Conservation (phyloP, 2,797 vertebrate species). For the Lepus townsendii region DNA sequence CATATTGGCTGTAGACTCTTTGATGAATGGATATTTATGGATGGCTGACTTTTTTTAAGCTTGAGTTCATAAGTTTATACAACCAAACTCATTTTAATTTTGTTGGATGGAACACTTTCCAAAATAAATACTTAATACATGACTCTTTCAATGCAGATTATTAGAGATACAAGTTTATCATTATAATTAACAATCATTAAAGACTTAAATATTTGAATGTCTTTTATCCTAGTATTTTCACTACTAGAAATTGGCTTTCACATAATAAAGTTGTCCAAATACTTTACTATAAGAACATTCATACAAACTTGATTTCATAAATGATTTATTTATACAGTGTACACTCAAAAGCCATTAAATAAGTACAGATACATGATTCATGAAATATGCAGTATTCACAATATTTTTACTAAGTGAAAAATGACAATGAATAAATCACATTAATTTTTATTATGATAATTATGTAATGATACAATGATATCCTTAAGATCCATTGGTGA, state of each 20-base stretch:
- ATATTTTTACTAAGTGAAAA: conserved; percentile 58
- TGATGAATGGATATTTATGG: conserved; percentile 3
- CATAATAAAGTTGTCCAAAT: background rate
- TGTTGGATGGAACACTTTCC: conserved; percentile 36
- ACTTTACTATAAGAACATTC: conserved; percentile 41
- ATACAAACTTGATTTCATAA: background rate
- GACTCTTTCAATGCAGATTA: conserved; percentile 35
- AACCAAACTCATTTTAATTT: background rate
- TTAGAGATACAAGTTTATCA: conserved; percentile 12
- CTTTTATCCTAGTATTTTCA: conserved; percentile 10
- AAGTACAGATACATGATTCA: background rate
- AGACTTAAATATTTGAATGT: background rate
- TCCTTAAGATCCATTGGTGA: background rate
- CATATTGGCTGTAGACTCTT: background rate
- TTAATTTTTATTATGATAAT: background rate
- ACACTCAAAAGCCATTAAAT: conserved; percentile 40
- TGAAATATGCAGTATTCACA: conserved; percentile 18
- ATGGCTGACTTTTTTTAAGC: background rate
- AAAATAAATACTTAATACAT: conserved; percentile 53
- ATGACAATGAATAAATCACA: background rate
- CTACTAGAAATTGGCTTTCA: conserved; percentile 27
- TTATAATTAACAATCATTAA: conserved; percentile 49
- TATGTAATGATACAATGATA: background rate
- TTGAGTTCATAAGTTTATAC: conserved; percentile 38
- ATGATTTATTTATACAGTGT: background rate